phyloP scores from a whole-genome alignment of 2,888 invertebrate genomes.

The Entomobrya proxima region DNA sequence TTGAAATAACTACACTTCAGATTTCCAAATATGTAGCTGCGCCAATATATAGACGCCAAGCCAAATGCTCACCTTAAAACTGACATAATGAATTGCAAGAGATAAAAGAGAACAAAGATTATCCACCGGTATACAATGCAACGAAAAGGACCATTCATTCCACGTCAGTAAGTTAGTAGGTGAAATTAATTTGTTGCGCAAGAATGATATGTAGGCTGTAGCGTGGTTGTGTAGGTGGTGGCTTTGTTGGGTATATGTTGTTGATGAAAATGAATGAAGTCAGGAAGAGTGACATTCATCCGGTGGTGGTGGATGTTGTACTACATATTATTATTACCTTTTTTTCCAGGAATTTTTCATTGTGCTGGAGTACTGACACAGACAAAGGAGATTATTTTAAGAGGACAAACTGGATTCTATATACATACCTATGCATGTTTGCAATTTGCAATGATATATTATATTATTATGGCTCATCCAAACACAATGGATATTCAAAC shows the following conservation, averaged over 20 bases:
- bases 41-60: too few relatives aligned
- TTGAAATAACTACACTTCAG: too few relatives aligned
- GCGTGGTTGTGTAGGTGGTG: not conserved
- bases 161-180: not conserved
- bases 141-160: too few relatives aligned
- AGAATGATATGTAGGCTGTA: not conserved
- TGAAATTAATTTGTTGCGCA: not conserved
- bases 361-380: not conserved
- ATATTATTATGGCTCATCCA: too few relatives aligned
- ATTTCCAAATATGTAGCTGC: too few relatives aligned
- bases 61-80: too few relatives aligned
- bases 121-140: not conserved
- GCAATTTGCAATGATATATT: not conserved
- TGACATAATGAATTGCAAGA: not conserved
- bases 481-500: slow-evolving; percentile 26
- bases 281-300: slow-evolving; percentile 20
- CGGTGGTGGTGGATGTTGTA: not conserved
- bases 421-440: not conserved
- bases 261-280: slow-evolving; percentile 16
- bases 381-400: not conserved
- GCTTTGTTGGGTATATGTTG: not conserved
- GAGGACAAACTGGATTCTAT: not conserved
- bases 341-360: not conserved
- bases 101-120: not conserved
- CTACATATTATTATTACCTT: not conserved